Evolutionary conservation across 2,888 invertebrate genomes (phyloP).

Genomic region (Sinodicranocentrus sp.): DNA sequence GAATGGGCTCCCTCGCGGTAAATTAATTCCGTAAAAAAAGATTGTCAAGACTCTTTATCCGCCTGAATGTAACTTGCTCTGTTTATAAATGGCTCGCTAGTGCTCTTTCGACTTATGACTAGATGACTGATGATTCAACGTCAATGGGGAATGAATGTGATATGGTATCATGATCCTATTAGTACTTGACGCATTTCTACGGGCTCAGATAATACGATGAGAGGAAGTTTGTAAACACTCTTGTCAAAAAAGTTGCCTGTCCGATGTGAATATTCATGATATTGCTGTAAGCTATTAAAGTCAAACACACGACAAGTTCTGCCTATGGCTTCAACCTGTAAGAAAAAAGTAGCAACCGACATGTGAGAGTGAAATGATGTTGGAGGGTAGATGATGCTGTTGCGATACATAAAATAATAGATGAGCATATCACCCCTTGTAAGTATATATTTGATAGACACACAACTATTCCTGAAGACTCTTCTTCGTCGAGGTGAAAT

Average conservation of each 20-base stretch:
- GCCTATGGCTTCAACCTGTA: neutral
- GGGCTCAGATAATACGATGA: conserved; percentile 4
- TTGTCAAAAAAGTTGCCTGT: conserved; percentile 14
- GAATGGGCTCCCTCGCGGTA: neutral
- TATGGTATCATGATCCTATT: conserved; percentile 39
- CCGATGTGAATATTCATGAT: conserved; percentile 24
- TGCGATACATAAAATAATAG: neutral
- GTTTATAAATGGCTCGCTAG: too few relatives aligned
- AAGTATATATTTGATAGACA: too few relatives aligned
- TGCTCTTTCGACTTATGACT: too few relatives aligned
- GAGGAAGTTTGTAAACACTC: conserved; percentile 23
- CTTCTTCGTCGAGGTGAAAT: conserved; percentile 3
- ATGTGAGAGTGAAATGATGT: neutral
- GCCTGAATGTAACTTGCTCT: too few relatives aligned
- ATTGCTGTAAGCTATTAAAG: conserved; percentile 2
- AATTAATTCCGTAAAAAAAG: conserved; percentile 5
- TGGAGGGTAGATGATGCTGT: neutral
- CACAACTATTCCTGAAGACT: conserved; percentile 4
- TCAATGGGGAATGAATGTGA: neutral
- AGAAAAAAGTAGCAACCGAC: neutral
- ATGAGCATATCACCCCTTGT: too few relatives aligned
- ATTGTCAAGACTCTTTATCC: too few relatives aligned
- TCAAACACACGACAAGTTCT: conserved; percentile 1
- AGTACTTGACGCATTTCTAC: conserved; percentile 18
- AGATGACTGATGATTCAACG: too few relatives aligned